Evolutionary conservation across 2,113 vertebrate genomes (phyloP), one percentile per base, ranked within the genome.

Genomic region (Neoarius graeffei): DNA sequence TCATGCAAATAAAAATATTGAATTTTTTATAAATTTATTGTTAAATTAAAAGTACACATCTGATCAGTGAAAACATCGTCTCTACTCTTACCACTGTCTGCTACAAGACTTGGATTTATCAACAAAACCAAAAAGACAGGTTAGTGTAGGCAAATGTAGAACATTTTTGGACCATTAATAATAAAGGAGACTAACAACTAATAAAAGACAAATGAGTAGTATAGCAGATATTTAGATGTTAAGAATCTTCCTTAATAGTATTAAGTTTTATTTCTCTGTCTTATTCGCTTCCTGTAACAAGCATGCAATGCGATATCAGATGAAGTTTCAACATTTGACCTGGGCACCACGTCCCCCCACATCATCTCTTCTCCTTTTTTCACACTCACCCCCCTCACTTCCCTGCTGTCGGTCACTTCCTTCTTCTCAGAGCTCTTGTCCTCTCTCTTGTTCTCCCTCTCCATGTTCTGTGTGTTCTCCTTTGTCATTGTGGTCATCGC

Each of bases 251-350:
- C 54, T 80, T 76, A 77, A 80, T 85, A 87, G 74, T 64, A 27
- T 76, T 85, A 82, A 71, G 52, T 87, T 90, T 84, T 74, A 83
- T 87, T 88, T 89, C 73, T 88, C 79, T 84, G 88, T 83, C 42
- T 77, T 86, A 93, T 93, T 93, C 91, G 92, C 90, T 89, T 92
- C 91, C 93, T 87, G 91, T 95, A 94, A 95, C 93, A 94, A 93
- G 87, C 93, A 94, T 94, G 95, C 93, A 94, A 94, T 93, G 93
- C 92, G 93, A 94, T 92, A 92, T 90, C 90, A 86, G 90, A 92
- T 93, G 88, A 83, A 93, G 90, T 90, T 91, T 92, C 92, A 80
- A 62, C 91, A 89, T 88, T 93, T 90, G 93, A 91, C 93, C 92
- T 91, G 86, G 92, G 86, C 92, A 52, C 83, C 35, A 19, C 14